Base-by-base conservation (phyloP, 2,113 vertebrate genomes). In the Pholis gunnellus region DNA sequence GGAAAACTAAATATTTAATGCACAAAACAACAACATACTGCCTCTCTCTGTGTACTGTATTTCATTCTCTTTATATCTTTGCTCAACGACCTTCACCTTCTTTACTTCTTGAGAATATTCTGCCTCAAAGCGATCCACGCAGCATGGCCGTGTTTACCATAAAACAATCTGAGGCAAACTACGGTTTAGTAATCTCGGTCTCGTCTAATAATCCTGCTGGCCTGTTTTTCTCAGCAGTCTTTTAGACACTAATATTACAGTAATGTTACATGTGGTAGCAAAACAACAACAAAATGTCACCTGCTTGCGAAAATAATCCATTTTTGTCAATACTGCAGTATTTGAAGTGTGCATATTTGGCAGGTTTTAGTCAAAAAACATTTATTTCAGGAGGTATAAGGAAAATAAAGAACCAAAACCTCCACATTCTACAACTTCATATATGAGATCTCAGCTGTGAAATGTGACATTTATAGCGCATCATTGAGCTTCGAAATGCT, bases 141-240 rank as follows among this genome's bases (percentile, higher is more conserved):
- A 44, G 22, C 57, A 44, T 10, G 2, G 65, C 29, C 18, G 3
- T 46, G 38, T 59, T 70, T 29, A 18, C 9, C 31, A 68, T 38
- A 34, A 72, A 79, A 67, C 27, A 65, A 56, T 54, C 20, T 10
- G 11, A 80, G 17, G 60, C 70, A 65, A 78, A 69, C 18, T 38
- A 40, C 4, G 9, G 4, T 22, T 1, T 11, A 25, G 34, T 2
- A 69, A 64, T 66, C 75, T 81, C 11, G 2, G 10, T 52, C 52
- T 70, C 50, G 36, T 76, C 44, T 29, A 77, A 40, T 72, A 76
- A 69, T 36, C 29, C 46, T 68, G 27, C 1, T 46, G 38, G 50
- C 5, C 2, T 18, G 31, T 34, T 42, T 79, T 20, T 22, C 54
- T 2, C 27, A 36, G 20, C 8, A 17, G 18, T 15, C 6, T 22